These are phyloP conservation scores for Caerostris extrusa DNA, from an alignment of 1,140 invertebrate species.

Conservation along the genomic window DNA sequence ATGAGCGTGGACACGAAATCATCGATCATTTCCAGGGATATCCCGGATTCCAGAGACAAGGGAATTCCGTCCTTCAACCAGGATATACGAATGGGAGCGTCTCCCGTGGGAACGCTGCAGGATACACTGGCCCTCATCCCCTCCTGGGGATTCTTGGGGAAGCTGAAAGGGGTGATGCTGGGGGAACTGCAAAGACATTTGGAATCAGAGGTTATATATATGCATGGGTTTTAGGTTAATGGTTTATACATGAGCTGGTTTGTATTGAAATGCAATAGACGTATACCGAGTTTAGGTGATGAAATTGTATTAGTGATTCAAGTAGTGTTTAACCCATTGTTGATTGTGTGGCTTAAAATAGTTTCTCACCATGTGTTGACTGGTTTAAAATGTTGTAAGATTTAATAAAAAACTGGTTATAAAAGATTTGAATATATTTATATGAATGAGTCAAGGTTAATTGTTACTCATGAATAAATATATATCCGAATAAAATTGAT, in stretches of 20 bases:
- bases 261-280: neutral
- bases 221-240: neutral
- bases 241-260: neutral
- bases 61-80: slow-evolving; percentile 86
- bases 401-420: too few relatives aligned
- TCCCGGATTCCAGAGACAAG: slow-evolving; percentile 82
- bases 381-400: too few relatives aligned
- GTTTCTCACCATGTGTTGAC: too few relatives aligned
- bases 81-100: slow-evolving; percentile 83
- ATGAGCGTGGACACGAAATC: slow-evolving; percentile 79
- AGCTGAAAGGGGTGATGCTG: slow-evolving; percentile 85
- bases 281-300: neutral
- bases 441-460: too few relatives aligned
- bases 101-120: slow-evolving; percentile 80
- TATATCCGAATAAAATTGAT: too few relatives aligned
- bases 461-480: too few relatives aligned
- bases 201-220: neutral
- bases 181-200: slow-evolving; percentile 83
- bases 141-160: slow-evolving; percentile 84
- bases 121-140: slow-evolving; percentile 84
- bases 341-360: too few relatives aligned
- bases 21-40: slow-evolving; percentile 77
- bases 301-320: neutral
- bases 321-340: too few relatives aligned
- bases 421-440: too few relatives aligned